Evolutionary conservation across 2,797 vertebrate genomes (phyloP), one percentile per base, ranked within the genome.

Genomic region (Craterocephalus amniculus): DNA sequence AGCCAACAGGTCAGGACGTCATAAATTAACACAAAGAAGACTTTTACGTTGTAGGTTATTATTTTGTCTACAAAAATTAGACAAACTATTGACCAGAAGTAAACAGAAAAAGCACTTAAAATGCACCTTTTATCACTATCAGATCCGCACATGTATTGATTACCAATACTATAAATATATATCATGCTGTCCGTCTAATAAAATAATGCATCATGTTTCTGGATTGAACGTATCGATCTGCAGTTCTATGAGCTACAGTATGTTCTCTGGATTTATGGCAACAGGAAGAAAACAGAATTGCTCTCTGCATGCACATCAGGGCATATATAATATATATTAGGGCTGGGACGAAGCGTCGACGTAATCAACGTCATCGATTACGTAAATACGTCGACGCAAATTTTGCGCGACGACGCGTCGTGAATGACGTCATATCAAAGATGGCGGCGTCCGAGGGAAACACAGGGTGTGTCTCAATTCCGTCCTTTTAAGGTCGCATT

Each of bases 231-330:
- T 40, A 40, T 40, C 18, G 38, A 40, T 40, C 38, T 40, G 38
- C 38, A 40, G 38, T 16, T 40, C 38, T 40, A 16, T 40, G 38
- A 40, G 38, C 38, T 16, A n/a, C 18, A 54, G 18, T 27, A 29
- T 58, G 72, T 57, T 58, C n/a, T 48, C 32, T 58, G 26, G 55
- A 56, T 72, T 65, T 52, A 76, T 70, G 58, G 24, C 12, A 26
- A 54, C 26, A n/a, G 6, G 34, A 35, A 35, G 34, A 7, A 35
- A 8, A 35, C 34, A 35, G 34, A 38, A 13, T 38, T 38, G 36
- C 13, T 38, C 13, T 14, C 1, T 38, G 12, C 14, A 3, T 38
- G 14, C 38, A 16, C 34, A 35, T 9, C 34, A 1, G 13, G 13
- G 38, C 38, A 40, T 2, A 18, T 12, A 5, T 16, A n/a, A n/a